Base-by-base conservation (phyloP, 2,113 vertebrate genomes). In the Nannobrachium achirus region DNA sequence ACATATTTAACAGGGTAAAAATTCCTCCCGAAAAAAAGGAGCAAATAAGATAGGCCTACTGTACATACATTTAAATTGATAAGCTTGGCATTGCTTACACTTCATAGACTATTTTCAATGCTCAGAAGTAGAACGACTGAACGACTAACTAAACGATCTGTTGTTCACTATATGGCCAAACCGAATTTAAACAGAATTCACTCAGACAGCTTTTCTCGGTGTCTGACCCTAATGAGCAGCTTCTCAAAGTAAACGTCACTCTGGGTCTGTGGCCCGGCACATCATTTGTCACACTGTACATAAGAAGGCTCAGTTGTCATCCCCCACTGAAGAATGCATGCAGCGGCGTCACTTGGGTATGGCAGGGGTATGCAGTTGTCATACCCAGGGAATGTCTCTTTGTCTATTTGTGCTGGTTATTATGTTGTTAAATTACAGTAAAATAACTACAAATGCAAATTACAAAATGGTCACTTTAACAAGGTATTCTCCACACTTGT, bases 1-100 rank as follows among this genome's bases (percentile, higher is more conserved):
- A 89, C 83, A 80, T 84, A 92, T 92, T n/a, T 91, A 93, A 83
- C 80, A 74, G 80, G 84, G 85, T 86, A 73, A 82, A 92, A 91
- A 92, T 89, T n/a, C 85, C 76, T 63, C 25, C 25, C 3, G 25
- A 33, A 33, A 33, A 33, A 4, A 33, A 33, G 6, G 3, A 33
- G n/a, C n/a, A 33, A 33, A 33, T 33, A 2, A 33, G 6, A 4
- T 33, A 33, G 6, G n/a, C n/a, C n/a, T n/a, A n/a, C n/a, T n/a
- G n/a, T n/a, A n/a, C n/a, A n/a, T n/a, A n/a, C n/a, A n/a, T n/a
- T 33, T 33, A 33, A 33, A 33, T 33, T 33, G 25, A 33, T 90
- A 88, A 86, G 69, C 79, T 66, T 25, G 40, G 71, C 70, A 63
- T 82, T 79, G 85, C 82, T 71, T 66, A 75, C 76, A 82, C 81